Evolutionary conservation across 1,140 invertebrate genomes (phyloP).

Genomic region (Pseudobourletiella spinata): DNA sequence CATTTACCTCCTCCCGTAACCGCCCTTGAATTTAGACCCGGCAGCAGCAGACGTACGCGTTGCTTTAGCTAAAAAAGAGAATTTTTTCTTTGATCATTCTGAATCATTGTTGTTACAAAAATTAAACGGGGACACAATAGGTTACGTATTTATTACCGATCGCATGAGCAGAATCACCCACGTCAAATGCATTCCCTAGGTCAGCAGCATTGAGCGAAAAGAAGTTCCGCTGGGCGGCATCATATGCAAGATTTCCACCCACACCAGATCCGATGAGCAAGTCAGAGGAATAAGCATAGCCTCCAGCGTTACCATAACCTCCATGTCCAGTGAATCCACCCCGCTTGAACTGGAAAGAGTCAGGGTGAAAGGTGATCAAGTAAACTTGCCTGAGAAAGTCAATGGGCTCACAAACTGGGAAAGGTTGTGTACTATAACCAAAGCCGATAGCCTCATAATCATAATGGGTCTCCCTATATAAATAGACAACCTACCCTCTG

Average conservation of each 20-base stretch:
- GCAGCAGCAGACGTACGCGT: constrained; percentile 23
- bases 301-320: constrained; percentile 8
- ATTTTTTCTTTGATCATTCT: neutral
- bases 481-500: no score
- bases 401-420: no score
- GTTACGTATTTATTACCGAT: constrained; percentile 6
- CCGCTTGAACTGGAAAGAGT: constrained; percentile 16
- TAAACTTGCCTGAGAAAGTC: no score
- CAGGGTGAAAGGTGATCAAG: no score
- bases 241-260: constrained; percentile 22
- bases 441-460: no score
- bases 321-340: constrained; percentile 22
- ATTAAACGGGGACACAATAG: no score
- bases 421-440: no score
- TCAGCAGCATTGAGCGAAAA: constrained; percentile 19
- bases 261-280: constrained; percentile 17
- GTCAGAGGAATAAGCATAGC: constrained; percentile 16
- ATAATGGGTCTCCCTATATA: no score
- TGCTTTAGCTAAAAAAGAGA: constrained; percentile 13
- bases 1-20: constrained; percentile 13
- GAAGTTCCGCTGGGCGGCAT: constrained; percentile 15
- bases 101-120: neutral
- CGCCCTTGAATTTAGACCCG: constrained; percentile 24
- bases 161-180: constrained; percentile 17
- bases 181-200: constrained; percentile 19